phyloP scores from a whole-genome alignment of 1,140 invertebrate genomes.

The Ips typographus region DNA sequence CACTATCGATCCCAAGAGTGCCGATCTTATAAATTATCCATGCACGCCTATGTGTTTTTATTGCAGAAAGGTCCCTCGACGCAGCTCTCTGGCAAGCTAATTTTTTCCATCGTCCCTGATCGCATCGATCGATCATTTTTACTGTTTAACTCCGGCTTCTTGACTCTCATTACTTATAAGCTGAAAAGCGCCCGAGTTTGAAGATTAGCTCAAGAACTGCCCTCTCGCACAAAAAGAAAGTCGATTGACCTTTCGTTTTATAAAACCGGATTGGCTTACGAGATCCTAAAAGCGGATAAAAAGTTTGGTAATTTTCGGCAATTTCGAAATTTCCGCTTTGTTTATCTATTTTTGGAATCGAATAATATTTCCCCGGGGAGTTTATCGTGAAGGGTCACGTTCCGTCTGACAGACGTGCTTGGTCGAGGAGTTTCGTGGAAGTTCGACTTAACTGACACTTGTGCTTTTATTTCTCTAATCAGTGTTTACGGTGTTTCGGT shows the following conservation, averaged over 20 bases:
- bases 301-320: slow-evolving; percentile 4
- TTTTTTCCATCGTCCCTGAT: neutral
- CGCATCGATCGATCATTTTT: slow-evolving; percentile 16
- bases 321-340: slow-evolving; percentile 3
- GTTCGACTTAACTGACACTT: too few relatives aligned
- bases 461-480: too few relatives aligned
- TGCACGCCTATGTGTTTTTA: too few relatives aligned
- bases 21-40: too few relatives aligned
- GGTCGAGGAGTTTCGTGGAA: too few relatives aligned
- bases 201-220: slow-evolving; percentile 8
- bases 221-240: neutral
- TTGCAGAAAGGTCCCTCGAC: neutral
- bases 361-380: slow-evolving; percentile 1
- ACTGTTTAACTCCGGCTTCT: slow-evolving; percentile 5
- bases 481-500: too few relatives aligned
- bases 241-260: slow-evolving; percentile 7
- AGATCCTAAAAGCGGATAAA: slow-evolving; percentile 1
- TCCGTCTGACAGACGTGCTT: neutral
- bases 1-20: too few relatives aligned
- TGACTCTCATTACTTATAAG: slow-evolving; percentile 9
- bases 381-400: neutral
- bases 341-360: slow-evolving; percentile 4
- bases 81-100: slow-evolving; percentile 6
- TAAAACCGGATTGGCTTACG: slow-evolving; percentile 4
- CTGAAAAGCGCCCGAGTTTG: neutral